Evolutionary conservation across 2,797 vertebrate species (phyloP), one percentile per base, ranked within the genome.

Genomic region (Bucorvus abyssinicus): DNA sequence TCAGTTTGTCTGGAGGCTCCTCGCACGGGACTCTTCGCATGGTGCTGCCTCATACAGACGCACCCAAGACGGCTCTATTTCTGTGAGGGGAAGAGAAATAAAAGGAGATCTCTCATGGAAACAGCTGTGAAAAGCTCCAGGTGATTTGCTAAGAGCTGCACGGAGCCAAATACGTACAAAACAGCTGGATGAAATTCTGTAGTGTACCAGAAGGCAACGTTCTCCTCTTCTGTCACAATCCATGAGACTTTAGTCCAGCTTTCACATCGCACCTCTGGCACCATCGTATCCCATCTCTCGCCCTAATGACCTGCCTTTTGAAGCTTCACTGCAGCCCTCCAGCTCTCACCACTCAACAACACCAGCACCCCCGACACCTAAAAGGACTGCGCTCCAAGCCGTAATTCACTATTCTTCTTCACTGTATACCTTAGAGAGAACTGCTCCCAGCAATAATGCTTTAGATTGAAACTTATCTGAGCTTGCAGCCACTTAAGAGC

Each of bases 401-500:
- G 30, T 86, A 84, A 90, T 86, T 69, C 16, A 53, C n/a, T 77
- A 36, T 93, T 89, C 59, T 78, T 79, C 22, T 85, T 95, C 80
- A 68, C 19, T 86, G 85, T 89, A 65, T 73, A 59, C 16, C n/a
- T 57, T 44, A 89, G n/a, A 56, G 45, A 88, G 23, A 90, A 63
- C 27, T 73, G 30, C 76, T 59, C 26, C 29, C 40, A 42, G 42
- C 77, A 82, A 84, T 82, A 93, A 74, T 57, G 24, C 17, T 87
- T 94, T 82, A 82, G 85, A 87, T 88, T 68, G 79, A 88, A 95
- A 91, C 8, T 88, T 73, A 74, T 53, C 63, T 84, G 57, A 59
- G 52, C 44, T 88, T 86, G 84, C 49, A 92, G 53, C 67, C 84
- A 61, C 93, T 95, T 89, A 53, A 65, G 42, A 71, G 49, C 67